Conservation (phyloP, 92 coral and sea anemone species). For the Virgularia gustaviana region DNA sequence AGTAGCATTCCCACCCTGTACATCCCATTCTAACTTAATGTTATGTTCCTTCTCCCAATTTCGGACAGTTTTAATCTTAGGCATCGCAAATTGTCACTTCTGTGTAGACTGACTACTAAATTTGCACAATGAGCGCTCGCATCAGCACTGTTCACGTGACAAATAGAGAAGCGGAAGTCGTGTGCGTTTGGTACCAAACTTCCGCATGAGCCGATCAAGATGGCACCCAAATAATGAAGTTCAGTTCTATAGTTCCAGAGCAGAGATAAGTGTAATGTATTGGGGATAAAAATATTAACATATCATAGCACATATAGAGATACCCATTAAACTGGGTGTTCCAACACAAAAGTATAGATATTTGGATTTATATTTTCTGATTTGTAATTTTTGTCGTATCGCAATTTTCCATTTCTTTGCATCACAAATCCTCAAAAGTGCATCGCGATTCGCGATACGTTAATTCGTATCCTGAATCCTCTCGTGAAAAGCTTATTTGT, state of each 20-base stretch:
- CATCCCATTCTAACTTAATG: background rate
- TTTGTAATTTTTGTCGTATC: no score
- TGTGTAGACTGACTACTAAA: background rate
- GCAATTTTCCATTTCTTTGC: no score
- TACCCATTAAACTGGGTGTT: background rate
- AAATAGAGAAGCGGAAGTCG: no score
- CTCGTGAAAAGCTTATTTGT: no score
- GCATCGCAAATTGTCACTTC: background rate
- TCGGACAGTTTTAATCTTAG: background rate
- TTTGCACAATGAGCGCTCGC: background rate
- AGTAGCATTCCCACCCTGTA: background rate
- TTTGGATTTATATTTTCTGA: background rate
- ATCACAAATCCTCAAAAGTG: no score
- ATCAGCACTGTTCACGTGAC: background rate
- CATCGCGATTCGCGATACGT: background rate
- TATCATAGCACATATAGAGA: background rate
- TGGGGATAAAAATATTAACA: no score
- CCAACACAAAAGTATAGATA: background rate
- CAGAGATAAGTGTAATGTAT: no score
- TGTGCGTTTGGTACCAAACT: no score
- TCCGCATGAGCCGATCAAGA: no score
- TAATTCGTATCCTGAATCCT: background rate
- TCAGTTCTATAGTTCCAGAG: no score
- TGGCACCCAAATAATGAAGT: no score
- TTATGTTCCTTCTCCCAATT: background rate